Evolutionary conservation across 2,797 vertebrate genomes (phyloP), one percentile per base, ranked within the genome.

Genomic region (Darevskia nairensis): DNA sequence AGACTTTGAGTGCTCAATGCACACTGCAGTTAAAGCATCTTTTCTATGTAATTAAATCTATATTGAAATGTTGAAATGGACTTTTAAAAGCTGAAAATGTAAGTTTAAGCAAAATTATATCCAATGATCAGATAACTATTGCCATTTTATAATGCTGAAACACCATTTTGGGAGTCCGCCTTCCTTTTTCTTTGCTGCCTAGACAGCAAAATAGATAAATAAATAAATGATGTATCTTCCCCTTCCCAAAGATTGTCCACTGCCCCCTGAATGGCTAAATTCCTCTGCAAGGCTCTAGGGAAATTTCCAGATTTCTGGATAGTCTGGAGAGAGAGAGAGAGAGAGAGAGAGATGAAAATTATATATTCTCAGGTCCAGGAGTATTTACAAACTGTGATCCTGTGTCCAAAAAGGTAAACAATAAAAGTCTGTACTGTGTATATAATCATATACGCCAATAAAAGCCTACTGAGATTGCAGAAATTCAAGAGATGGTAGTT

Each of bases 1-100:
- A 88, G 74, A 88, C 91, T 94, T 95, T 94, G 92, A 85, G 77
- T 94, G 85, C 88, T 94, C 92, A 95, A 94, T 92, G 89, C 93
- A 61, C 72, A 82, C 78, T 93, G 69, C 74, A 90, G 80, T 92
- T 93, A 94, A 95, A 94, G 32, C 83, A 90, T 94, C 64, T 93
- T 92, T 95, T 88, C 71, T 93, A 29, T 88, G 76, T 95, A 94
- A 93, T 95, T 95, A 94, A 91, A 91, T 94, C 87, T 89, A 4
- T 89, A 84, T 90, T 92, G 50, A 55, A 55, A 15, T 15, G 50
- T 92, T 94, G 90, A 91, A 95, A 92, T 71, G 86, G 69, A 82
- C 11, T 94, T 94, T 93, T 79, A 82, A 94, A 94, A 93, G 29
- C 39, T 66, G 90, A 55, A 92, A 95, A 91, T 91, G 2, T 80